A percentile compares a stretch with the other conserved stretches of the same genome.
phyloP scores from a whole-genome alignment of 2,888 invertebrate genomes.

The Camptogramma bilineatum region DNA sequence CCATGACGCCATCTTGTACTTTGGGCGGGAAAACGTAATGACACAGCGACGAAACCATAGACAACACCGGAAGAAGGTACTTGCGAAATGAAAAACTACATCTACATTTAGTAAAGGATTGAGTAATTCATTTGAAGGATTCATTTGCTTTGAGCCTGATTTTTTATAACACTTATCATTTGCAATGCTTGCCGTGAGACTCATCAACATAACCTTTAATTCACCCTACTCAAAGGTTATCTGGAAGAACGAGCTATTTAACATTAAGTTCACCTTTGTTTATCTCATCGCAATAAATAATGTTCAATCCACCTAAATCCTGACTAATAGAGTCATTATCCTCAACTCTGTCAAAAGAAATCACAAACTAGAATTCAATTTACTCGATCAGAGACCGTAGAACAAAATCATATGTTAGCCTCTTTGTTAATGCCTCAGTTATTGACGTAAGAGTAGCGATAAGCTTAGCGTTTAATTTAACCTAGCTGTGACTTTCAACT shows the following conservation, averaged over 20 bases:
- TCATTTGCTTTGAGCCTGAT: too few species aligned
- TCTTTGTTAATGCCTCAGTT: neutral
- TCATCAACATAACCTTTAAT: too few species aligned
- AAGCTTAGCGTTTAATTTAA: conserved; percentile 3
- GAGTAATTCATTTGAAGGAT: neutral
- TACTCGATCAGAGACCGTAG: conserved; percentile 42
- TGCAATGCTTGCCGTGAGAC: too few species aligned
- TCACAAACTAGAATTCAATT: conserved; percentile 31
- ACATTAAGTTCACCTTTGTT: too few species aligned
- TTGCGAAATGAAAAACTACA: conserved; percentile 16
- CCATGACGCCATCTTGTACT: conserved; percentile 77
- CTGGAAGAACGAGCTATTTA: too few species aligned
- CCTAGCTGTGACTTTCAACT: too few species aligned
- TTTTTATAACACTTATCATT: too few species aligned
- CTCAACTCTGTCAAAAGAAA: conserved; percentile 10
- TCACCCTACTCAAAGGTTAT: too few species aligned
- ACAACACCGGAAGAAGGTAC: conserved; percentile 27
- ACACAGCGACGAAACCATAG: conserved; percentile 34
- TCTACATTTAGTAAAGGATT: neutral
- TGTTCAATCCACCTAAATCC: neutral
- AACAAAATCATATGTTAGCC: conserved; percentile 27
- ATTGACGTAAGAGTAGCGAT: neutral
- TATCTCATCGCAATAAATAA: too few species aligned
- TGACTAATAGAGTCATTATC: conserved; percentile 31
- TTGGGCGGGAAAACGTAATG: conserved; percentile 75